These are phyloP conservation scores for Caenorhabditis drosophilae DNA, from an alignment of 2,888 invertebrate genomes.

Conservation along the genomic window DNA sequence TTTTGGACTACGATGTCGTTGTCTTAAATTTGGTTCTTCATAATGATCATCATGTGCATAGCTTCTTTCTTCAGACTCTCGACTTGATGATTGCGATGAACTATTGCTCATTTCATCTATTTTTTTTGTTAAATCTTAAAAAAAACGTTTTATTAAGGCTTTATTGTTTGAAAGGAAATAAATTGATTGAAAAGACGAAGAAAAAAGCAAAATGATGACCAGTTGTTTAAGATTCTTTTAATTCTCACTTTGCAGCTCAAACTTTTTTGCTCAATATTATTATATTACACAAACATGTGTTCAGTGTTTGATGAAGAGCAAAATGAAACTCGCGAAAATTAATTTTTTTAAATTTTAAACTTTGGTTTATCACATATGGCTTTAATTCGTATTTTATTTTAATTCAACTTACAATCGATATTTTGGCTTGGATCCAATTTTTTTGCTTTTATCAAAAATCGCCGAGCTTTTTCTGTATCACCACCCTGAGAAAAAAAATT, in stretches of 20 bases:
- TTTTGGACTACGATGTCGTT: conserved; percentile 33
- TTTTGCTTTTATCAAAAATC: conserved; percentile 61
- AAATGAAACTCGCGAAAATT: too few species aligned
- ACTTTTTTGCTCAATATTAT: too few species aligned
- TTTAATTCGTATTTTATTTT: background rate
- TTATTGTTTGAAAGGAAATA: too few species aligned
- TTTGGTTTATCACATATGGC: background rate
- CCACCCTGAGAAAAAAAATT: conserved; percentile 23
- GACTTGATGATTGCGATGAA: conserved; percentile 38
- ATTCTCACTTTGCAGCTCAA: too few species aligned
- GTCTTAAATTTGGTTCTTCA: conserved; percentile 54
- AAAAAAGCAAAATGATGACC: too few species aligned
- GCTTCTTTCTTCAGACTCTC: conserved; percentile 51
- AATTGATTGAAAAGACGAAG: too few species aligned
- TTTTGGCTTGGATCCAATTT: conserved; percentile 63
- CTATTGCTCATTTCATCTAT: conserved; percentile 41
- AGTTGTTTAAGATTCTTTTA: too few species aligned
- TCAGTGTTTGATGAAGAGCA: too few species aligned
- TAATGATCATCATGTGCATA: conserved; percentile 67
- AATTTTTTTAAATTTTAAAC: background rate
- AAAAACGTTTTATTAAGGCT: background rate
- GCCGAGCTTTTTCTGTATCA: conserved; percentile 56
- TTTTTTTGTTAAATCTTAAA: conserved; percentile 50
- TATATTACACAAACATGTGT: too few species aligned
- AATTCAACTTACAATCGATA: conserved; percentile 55